Evolutionary conservation across 2,888 invertebrate genomes (phyloP), one percentile per base, ranked within the genome.

Genomic region (Crossocerus cetratus): DNA sequence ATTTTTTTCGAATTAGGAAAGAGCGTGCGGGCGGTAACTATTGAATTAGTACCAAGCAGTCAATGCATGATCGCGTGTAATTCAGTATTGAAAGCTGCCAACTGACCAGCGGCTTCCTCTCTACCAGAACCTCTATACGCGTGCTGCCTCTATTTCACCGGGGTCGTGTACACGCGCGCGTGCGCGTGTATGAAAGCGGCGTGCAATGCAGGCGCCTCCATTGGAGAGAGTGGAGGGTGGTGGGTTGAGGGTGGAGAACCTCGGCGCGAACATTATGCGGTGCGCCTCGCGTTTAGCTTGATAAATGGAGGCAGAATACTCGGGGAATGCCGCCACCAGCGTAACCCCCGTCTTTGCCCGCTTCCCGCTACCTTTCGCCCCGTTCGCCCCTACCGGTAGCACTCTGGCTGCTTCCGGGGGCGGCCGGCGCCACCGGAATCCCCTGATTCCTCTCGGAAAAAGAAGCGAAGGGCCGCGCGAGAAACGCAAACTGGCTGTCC

Each of bases 221-320:
- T 65, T 69, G 20, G 65, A 72, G 65, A 49, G 49, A 49, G 49
- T 0, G 14, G 16, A 1, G 14, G 32, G 32, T 49, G 5, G 49
- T 45, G 4, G 58, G 61, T 56, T 4, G 74, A 56, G 75, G 76
- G 65, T 62, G 73, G 73, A 68, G 76, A 81, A 76, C 61, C 76
- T 72, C 76, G 76, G 66, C 72, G 73, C 45, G 72, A 74, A 82
- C 79, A 79, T 81, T 79, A 81, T 78, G 82, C 70, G 76, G 72
- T 72, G 72, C 69, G 66, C 79, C 76, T 70, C 79, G 79, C 80
- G 74, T 79, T 80, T 76, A 80, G 74, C 70, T 79, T 80, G 80
- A 80, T 80, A 82, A 80, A 80, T 82, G 79, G 79, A 72, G 69
- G 64, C 65, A 42, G 32, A 65, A 64, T 54, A 72, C 54, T 66